Evolutionary conservation across 2,888 invertebrate genomes (phyloP).

Genomic region (Pyrrhosoma nymphula): DNA sequence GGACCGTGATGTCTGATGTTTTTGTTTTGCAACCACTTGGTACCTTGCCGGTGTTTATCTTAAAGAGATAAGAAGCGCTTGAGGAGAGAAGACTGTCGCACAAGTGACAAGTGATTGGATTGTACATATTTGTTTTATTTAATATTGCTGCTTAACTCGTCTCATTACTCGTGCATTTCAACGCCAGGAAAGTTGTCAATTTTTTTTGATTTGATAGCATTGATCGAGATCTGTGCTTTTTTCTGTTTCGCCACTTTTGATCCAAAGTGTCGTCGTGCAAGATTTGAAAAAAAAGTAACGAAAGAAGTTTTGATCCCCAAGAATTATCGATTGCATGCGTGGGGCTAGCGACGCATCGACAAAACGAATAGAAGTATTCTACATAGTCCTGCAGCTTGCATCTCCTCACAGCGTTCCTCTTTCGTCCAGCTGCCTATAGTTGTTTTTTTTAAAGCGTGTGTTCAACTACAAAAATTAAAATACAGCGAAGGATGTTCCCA

Average conservation of each 20-base stretch:
- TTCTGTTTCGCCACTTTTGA: not conserved
- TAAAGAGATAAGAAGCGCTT: not conserved
- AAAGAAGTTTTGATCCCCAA: not conserved
- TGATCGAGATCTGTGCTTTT: not conserved
- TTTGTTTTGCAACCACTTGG: not conserved
- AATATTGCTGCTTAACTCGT: not conserved
- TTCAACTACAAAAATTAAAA: not conserved
- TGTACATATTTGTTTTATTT: not conserved
- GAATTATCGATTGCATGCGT: constrained; percentile 7
- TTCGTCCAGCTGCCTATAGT: not conserved
- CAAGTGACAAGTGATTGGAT: not conserved
- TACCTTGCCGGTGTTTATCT: not conserved
- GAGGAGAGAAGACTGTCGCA: not conserved
- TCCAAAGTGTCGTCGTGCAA: not conserved
- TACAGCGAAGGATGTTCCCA: not conserved
- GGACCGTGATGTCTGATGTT: not conserved
- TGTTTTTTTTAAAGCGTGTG: too few relatives aligned
- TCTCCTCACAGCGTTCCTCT: not conserved
- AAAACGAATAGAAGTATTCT: not conserved
- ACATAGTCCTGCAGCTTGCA: not conserved
- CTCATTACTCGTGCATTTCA: not conserved
- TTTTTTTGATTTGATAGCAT: not conserved
- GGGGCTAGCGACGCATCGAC: not conserved
- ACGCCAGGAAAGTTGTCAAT: not conserved
- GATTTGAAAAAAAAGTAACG: not conserved